Conservation (phyloP, 2,113 vertebrate species). For the Petrocephalus microphthalmus region DNA sequence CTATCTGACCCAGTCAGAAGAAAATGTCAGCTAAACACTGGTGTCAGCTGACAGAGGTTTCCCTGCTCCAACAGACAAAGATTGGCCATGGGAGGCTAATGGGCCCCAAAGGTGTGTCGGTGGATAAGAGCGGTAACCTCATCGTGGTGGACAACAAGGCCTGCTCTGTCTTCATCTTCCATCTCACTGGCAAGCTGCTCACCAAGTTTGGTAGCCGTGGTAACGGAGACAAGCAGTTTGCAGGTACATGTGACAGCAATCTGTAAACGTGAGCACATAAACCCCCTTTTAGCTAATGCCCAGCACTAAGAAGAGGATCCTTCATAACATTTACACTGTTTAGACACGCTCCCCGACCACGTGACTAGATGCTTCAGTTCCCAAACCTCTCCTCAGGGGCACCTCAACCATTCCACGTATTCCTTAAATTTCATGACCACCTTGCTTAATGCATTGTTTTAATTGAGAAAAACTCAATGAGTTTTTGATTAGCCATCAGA, state of each 20-base stretch:
- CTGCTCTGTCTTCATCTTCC: conserved; percentile 95
- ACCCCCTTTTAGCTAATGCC: not conserved
- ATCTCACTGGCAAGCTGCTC: conserved; percentile 88
- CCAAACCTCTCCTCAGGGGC: not conserved
- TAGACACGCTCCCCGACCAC: not conserved
- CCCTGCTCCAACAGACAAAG: conserved; percentile 69
- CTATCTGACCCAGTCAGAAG: not conserved
- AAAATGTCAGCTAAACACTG: not conserved
- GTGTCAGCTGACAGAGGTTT: not conserved
- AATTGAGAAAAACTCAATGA: not conserved
- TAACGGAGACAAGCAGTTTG: conserved; percentile 96
- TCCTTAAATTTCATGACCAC: not conserved
- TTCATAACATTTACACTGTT: not conserved
- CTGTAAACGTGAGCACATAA: not conserved
- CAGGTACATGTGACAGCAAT: conserved; percentile 73
- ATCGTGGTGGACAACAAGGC: conserved; percentile 98
- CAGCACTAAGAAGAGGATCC: not conserved
- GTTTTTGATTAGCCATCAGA: not conserved
- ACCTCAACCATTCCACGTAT: not conserved
- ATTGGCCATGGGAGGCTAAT: conserved; percentile 91
- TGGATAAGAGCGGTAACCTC: conserved; percentile 91
- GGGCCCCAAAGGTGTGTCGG: conserved; percentile 94
- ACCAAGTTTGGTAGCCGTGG: conserved; percentile 91
- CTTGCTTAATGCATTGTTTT: not conserved
- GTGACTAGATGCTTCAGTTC: not conserved